Base-by-base conservation (phyloP, 1,140 invertebrate genomes). In the Brachystomella parvula region DNA sequence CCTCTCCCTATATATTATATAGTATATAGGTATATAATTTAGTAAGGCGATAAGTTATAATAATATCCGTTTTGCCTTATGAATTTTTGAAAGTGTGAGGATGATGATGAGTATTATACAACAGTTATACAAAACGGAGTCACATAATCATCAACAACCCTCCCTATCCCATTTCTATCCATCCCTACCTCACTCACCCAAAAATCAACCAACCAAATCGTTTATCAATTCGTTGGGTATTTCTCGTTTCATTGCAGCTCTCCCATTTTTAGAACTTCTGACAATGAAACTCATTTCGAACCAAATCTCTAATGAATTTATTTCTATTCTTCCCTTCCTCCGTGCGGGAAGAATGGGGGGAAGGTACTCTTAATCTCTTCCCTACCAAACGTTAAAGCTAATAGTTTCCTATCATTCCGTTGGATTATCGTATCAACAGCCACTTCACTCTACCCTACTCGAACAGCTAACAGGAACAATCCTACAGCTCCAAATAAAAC, bases 271-370 rank as follows among this genome's bases (percentile, higher is more conserved):
- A 53, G 49, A 53, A 12, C 3, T 12, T 29, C 57, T 44, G 30
- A 70, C 69, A 70, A 70, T 67, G 63, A 64, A 53, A 67, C 61
- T 70, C 69, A 70, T 70, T 70, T 67, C 44, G 58, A 70, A 70
- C 69, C 31, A 64, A 61, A 64, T 70, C 68, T 70, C 69, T 70
- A 70, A 70, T 70, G 69, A 70, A 70, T 70, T 70, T 70, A 67
- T 67, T 59, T 63, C 69, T 32, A 67, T 70, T 67, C 63, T 64
- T 29, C 60, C 24, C 1, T 30, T 6, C 28, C 15, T 1, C n/a
- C 26, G 26, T n/a, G n/a, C 57, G 3, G 6, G 12, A 29, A 59
- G 30, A 12, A 12, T 29, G 2, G 21, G 29, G 30, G 57, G 24
- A 21, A 9, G 29, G 29, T 32, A 59, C n/a, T 44, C 39, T 53